Evolutionary conservation across 2,113 vertebrate genomes (phyloP).

Genomic region (Himantopus leucocephalus): DNA sequence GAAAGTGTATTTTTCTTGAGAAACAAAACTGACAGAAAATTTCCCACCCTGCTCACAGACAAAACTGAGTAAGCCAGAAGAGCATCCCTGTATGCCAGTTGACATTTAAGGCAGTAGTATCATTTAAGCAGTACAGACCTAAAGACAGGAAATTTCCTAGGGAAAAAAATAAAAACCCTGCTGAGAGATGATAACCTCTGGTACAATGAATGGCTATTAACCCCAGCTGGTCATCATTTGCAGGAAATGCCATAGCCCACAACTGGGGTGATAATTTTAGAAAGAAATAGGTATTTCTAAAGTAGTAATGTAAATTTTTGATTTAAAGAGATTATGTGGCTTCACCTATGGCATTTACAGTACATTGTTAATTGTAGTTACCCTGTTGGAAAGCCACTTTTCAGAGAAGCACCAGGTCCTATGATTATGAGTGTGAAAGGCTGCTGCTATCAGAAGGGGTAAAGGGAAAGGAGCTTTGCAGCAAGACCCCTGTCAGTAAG

Average conservation of each 20-base stretch:
- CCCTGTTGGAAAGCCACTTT: neutral
- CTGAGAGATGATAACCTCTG: neutral
- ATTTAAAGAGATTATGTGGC: neutral
- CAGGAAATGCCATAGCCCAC: neutral
- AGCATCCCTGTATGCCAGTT: neutral
- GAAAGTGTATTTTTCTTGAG: neutral
- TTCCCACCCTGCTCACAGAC: neutral
- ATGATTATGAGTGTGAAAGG: neutral
- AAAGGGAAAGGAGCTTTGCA: neutral
- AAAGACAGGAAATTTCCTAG: neutral
- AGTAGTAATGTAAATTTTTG: neutral
- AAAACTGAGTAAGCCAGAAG: neutral
- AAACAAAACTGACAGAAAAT: constrained; percentile 1
- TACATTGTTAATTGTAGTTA: neutral
- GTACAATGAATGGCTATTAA: neutral
- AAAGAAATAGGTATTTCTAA: neutral
- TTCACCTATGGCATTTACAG: neutral
- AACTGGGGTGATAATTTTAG: neutral
- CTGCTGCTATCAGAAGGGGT: neutral
- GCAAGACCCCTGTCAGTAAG: neutral
- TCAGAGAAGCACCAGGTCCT: neutral
- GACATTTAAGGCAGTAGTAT: neutral
- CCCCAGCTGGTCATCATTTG: neutral
- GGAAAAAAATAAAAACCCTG: neutral
- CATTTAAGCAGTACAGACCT: neutral